Evolutionary conservation across 2,888 invertebrate genomes (phyloP).

Genomic region (Ariolimax columbianus): DNA sequence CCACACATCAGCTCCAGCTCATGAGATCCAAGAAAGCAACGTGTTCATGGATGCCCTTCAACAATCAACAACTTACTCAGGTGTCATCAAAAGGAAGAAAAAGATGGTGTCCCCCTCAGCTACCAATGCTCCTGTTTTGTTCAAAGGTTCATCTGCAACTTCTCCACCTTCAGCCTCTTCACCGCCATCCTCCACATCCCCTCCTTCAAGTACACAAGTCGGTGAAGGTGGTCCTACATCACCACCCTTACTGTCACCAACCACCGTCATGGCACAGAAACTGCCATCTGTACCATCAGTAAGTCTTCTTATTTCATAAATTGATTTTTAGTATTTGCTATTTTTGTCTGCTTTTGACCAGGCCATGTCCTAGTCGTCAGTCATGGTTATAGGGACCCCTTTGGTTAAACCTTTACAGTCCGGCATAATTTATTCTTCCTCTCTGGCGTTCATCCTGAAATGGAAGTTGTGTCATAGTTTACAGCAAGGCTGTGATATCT

Average conservation of each 20-base stretch:
- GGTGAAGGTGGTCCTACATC: conserved; percentile 65
- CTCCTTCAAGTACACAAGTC: conserved; percentile 86
- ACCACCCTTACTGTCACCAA: conserved; percentile 66
- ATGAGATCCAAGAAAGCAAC: conserved; percentile 88
- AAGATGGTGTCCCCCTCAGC: conserved; percentile 55
- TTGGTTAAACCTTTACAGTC: too few species aligned
- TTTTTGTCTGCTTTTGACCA: too few species aligned
- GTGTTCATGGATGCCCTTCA: conserved; percentile 94
- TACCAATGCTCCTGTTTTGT: conserved; percentile 43
- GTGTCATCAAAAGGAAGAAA: conserved; percentile 84
- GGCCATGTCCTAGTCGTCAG: too few species aligned
- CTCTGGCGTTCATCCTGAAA: too few species aligned
- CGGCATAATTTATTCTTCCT: too few species aligned
- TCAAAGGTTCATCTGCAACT: conserved; percentile 11
- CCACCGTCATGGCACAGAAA: conserved; percentile 64
- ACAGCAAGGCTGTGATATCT: too few species aligned
- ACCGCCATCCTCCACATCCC: conserved; percentile 63
- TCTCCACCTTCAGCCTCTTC: conserved; percentile 41
- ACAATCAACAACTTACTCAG: conserved; percentile 74
- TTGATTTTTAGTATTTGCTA: too few species aligned
- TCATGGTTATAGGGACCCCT: too few species aligned
- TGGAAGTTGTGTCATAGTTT: too few species aligned
- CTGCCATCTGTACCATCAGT: conserved; percentile 73
- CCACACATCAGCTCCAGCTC: conserved; percentile 56
- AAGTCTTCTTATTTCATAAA: conserved; percentile 20